Percentiles rank a stretch among this genome's conserved stretches.
Evolutionary conservation across 1,140 invertebrate genomes (phyloP).

Genomic region (Diabrotica virgifera): DNA sequence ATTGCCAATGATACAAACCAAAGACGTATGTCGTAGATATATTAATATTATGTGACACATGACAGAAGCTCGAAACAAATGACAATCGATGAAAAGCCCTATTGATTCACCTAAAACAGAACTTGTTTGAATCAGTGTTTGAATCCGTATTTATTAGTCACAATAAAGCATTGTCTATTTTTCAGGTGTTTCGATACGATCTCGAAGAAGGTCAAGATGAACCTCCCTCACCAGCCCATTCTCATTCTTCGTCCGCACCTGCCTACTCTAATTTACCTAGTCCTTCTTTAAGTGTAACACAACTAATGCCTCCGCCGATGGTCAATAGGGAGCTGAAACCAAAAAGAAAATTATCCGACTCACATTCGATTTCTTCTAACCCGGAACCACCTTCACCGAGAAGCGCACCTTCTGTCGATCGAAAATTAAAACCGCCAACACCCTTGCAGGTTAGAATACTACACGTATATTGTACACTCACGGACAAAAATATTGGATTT

Average conservation of each 20-base stretch:
- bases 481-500: too few species aligned
- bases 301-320: conserved; percentile 61
- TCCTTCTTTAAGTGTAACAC: conserved; percentile 49
- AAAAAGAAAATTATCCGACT: conserved; percentile 59
- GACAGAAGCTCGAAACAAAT: too few species aligned
- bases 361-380: conserved; percentile 50
- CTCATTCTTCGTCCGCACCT: conserved; percentile 52
- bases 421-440: conserved; percentile 46
- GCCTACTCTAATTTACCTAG: conserved; percentile 60
- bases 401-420: conserved; percentile 45
- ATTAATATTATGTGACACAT: too few species aligned
- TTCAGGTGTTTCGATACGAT: conserved; percentile 58
- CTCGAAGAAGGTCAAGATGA: conserved; percentile 50
- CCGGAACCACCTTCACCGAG: conserved; percentile 50
- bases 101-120: too few species aligned
- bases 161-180: conserved; percentile 5
- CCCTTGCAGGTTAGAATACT: conserved; percentile 36
- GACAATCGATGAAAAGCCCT: too few species aligned
- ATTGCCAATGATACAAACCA: too few species aligned
- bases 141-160: not conserved
- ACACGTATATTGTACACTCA: too few species aligned
- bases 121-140: too few species aligned
- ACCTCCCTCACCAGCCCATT: conserved; percentile 54
- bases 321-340: conserved; percentile 81
- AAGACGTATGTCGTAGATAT: too few species aligned